phyloP scores from a whole-genome alignment of 1,140 invertebrate genomes.

The Papilio helenus region DNA sequence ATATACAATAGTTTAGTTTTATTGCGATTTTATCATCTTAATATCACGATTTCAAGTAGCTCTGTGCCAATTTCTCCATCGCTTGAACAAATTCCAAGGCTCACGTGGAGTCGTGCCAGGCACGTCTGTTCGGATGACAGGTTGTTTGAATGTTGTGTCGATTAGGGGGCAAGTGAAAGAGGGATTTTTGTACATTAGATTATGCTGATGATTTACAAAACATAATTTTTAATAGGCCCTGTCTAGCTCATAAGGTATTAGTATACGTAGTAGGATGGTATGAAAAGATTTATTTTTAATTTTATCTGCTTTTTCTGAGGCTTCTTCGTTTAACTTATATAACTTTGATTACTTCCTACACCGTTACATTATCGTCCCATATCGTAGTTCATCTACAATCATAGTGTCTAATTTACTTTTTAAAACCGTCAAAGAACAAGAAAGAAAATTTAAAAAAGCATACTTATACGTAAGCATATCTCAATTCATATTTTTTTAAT shows the following conservation, averaged over 20 bases:
- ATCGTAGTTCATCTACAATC: too few species aligned
- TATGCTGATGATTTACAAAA: neutral
- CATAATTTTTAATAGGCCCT: too few species aligned
- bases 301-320: too few species aligned
- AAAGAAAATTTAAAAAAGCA: too few species aligned
- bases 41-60: constrained; percentile 36
- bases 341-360: too few species aligned
- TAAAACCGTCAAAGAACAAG: too few species aligned
- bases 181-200: neutral
- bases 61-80: constrained; percentile 37
- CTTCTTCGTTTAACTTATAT: too few species aligned
- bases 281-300: too few species aligned
- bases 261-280: too few species aligned
- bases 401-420: too few species aligned
- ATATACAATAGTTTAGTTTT: constrained; percentile 31
- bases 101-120: constrained; percentile 36
- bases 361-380: too few species aligned
- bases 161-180: neutral
- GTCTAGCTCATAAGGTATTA: too few species aligned
- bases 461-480: neutral
- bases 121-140: constrained; percentile 24
- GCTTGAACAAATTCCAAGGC: constrained; percentile 36
- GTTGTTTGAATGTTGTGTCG: constrained; percentile 26
- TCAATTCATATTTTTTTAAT: neutral
- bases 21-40: constrained; percentile 22